Evolutionary conservation across 2,888 invertebrate genomes (phyloP), one percentile per base, ranked within the genome.

Genomic region (Diarsia dahlii): DNA sequence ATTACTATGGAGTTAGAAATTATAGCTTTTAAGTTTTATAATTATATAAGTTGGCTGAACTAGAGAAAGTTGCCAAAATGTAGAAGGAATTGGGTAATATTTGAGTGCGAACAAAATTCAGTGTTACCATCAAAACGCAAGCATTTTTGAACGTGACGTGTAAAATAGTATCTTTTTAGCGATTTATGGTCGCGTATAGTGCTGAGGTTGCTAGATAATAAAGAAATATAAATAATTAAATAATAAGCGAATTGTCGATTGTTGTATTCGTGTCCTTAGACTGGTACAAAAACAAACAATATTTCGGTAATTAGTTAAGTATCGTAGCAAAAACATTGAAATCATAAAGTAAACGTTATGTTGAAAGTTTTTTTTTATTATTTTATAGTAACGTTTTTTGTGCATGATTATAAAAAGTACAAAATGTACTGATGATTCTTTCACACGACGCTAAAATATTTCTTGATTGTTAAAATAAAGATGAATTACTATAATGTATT

Each of bases 391-490:
- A 89, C 89, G 89, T 88, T 90, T 92, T 93, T 91, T 90, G 92
- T 93, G 94, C 93, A 94, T 93, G 91, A 90, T 92, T 92, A 86
- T 90, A 89, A 89, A 68, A 91, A 94, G 95, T 95, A 95, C 95
- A 95, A 93, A 92, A 82, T 83, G 95, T 95, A 95, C 95, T 91
- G 87, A 85, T 91, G 86, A 85, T 86, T 90, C 89, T 91, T 81
- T 91, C 86, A 90, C 90, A 88, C 92, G 92, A 92, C 91, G 92
- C 91, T 92, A 89, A 92, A 56, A 56, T 58, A 91, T 93, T 91
- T 93, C 91, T 92, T 94, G 91, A 93, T 95, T 95, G 94, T 95
- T 95, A 94, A 90, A 92, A 93, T 94, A 93, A 92, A 93, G 88
- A 94, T 94, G 89, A 93, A 78, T 74, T 78, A 94, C 84, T 94